phyloP scores from a whole-genome alignment of 1,140 invertebrate genomes.

The Drosophila elegans region DNA sequence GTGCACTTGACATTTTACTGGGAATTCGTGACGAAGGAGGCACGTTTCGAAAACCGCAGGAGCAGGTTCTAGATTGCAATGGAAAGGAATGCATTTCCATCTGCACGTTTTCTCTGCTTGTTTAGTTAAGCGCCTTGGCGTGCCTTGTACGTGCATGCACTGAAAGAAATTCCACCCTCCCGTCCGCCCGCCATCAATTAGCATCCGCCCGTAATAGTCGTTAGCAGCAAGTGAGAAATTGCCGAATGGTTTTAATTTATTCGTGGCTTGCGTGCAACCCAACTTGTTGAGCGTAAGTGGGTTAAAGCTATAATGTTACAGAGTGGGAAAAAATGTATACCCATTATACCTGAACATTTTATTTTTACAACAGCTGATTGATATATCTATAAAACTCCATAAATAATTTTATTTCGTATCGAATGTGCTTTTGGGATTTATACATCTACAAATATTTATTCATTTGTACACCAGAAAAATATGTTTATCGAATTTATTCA shows the following conservation, averaged over 20 bases:
- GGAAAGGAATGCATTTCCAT: constrained; percentile 13
- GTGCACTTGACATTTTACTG: constrained; percentile 59
- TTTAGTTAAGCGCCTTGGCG: constrained; percentile 40
- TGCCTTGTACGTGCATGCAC: constrained; percentile 19
- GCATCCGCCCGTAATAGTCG: not conserved
- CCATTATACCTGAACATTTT: too few species aligned
- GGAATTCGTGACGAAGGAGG: constrained; percentile 38
- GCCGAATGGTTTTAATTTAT: not conserved
- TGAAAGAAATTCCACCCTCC: constrained; percentile 10
- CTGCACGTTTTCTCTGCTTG: constrained; percentile 32
- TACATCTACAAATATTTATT: too few species aligned
- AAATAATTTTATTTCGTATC: too few species aligned
- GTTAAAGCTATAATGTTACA: too few species aligned
- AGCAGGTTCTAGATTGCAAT: not conserved
- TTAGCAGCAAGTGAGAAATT: not conserved
- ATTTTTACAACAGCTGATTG: too few species aligned
- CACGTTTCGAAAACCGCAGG: constrained; percentile 11
- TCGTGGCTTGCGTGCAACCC: not conserved
- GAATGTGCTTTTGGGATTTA: too few species aligned
- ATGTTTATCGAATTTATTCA: too few species aligned
- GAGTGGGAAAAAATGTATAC: not conserved
- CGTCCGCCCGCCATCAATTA: constrained; percentile 12
- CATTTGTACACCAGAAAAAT: too few species aligned
- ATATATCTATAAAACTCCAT: too few species aligned
- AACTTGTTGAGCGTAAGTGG: not conserved